Percentiles rank a stretch among this genome's conserved stretches.
phyloP scores from a whole-genome alignment of 2,797 vertebrate species.

The Melanotaenia nigrans region DNA sequence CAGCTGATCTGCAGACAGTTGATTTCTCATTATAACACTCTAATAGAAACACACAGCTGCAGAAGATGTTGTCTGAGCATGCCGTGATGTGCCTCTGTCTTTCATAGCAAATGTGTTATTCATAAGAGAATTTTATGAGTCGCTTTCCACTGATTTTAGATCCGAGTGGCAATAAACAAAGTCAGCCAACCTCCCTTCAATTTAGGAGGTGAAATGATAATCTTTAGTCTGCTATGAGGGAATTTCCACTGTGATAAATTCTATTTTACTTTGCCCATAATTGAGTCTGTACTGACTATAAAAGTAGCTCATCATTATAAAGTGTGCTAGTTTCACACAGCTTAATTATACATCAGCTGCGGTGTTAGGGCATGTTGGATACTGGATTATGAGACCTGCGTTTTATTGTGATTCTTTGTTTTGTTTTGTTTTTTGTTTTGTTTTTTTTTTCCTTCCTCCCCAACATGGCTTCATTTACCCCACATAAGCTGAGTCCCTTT shows the following conservation, averaged over 20 bases:
- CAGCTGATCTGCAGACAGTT: conserved; percentile 77
- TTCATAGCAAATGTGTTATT: conserved; percentile 45
- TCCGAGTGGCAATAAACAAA: conserved; percentile 65
- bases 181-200: conserved; percentile 64
- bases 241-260: conserved; percentile 74
- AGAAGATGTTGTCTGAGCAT: conserved; percentile 43
- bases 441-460: background rate
- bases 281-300: conserved; percentile 59
- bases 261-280: conserved; percentile 71
- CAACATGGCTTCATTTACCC: conserved; percentile 33
- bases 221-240: conserved; percentile 78
- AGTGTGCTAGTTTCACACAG: conserved; percentile 39
- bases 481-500: conserved; percentile 50
- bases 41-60: conserved; percentile 70
- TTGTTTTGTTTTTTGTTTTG: background rate
- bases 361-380: conserved; percentile 63
- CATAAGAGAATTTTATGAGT: conserved; percentile 52
- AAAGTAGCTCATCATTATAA: conserved; percentile 64
- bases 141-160: conserved; percentile 51
- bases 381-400: conserved; percentile 38
- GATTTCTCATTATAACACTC: conserved; percentile 72
- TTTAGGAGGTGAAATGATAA: conserved; percentile 75
- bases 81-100: conserved; percentile 56
- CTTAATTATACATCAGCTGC: conserved; percentile 59
- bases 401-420: conserved; percentile 33